phyloP scores from a whole-genome alignment of 2,888 invertebrate genomes.

The Chalcis sispes region DNA sequence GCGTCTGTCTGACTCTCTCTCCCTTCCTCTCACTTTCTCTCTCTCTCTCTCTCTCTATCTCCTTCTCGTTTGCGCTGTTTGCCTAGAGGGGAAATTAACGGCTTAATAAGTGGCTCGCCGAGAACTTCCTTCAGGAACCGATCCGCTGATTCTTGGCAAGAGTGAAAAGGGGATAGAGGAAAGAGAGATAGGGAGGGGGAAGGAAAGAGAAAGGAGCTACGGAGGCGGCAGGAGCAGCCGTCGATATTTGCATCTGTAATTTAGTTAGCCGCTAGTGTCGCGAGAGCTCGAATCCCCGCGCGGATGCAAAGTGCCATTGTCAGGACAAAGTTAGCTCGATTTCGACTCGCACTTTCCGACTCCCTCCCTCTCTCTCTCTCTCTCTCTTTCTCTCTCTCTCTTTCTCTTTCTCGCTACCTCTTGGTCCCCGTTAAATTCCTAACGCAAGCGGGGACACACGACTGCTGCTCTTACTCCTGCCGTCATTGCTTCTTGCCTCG shows the following conservation, averaged over 20 bases:
- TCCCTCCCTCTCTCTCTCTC: too few species aligned
- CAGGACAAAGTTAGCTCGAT: constrained; percentile 61
- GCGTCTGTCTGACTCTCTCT: constrained; percentile 43
- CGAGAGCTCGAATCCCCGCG: constrained; percentile 53
- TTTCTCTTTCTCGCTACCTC: too few species aligned
- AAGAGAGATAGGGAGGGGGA: too few species aligned
- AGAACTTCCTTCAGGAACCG: constrained; percentile 68
- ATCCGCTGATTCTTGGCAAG: constrained; percentile 71
- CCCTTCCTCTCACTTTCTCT: not conserved
- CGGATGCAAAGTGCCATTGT: constrained; percentile 72
- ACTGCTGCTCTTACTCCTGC: too few species aligned
- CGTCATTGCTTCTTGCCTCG: too few species aligned
- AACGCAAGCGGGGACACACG: constrained; percentile 3
- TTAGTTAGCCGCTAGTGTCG: constrained; percentile 65
- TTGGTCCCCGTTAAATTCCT: constrained; percentile 22
- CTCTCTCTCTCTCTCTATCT: constrained; percentile 51
- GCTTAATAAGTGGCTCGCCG: constrained; percentile 69
- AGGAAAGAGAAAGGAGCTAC: constrained; percentile 45
- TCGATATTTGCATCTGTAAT: constrained; percentile 75
- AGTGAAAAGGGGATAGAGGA: not conserved
- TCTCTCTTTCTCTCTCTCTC: too few species aligned
- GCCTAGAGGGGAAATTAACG: constrained; percentile 67
- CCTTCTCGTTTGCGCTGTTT: constrained; percentile 58
- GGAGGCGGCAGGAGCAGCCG: constrained; percentile 55
- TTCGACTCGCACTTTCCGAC: constrained; percentile 1